Conservation (phyloP, 2,888 invertebrate species). For the Metacarcinus magister region DNA sequence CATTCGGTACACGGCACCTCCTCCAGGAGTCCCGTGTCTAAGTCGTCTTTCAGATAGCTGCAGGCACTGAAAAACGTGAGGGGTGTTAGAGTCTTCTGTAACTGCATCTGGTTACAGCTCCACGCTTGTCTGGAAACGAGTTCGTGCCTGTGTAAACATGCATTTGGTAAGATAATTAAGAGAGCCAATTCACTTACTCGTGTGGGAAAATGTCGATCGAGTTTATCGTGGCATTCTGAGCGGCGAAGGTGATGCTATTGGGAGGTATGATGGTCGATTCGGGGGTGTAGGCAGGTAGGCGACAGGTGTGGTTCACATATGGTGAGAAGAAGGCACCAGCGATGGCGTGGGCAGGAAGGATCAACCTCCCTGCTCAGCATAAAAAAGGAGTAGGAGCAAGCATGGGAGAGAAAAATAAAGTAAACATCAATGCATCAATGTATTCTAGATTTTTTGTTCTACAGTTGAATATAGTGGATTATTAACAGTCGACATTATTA, state of each 20-base stretch:
- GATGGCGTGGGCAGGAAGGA: not conserved
- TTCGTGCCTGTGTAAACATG: not conserved
- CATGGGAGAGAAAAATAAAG: too few species aligned
- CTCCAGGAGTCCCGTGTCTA: not conserved
- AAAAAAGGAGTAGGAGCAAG: too few species aligned
- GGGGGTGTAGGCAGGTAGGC: not conserved
- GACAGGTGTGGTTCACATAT: not conserved
- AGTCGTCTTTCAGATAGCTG: not conserved
- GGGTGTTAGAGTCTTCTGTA: not conserved
- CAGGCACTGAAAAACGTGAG: not conserved
- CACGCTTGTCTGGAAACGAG: not conserved
- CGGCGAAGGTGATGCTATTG: not conserved
- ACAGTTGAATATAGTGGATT: too few species aligned
- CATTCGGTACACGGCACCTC: conserved; percentile 38
- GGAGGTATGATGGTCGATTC: not conserved
- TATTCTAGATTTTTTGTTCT: too few species aligned
- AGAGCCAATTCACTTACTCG: not conserved
- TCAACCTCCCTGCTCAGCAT: not conserved
- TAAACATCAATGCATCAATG: too few species aligned
- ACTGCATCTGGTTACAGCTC: too few species aligned
- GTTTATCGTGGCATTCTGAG: not conserved
- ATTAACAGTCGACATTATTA: too few species aligned
- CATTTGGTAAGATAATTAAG: not conserved
- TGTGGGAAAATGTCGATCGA: not conserved
- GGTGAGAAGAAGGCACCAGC: conserved; percentile 44